Evolutionary conservation across 2,888 invertebrate genomes (phyloP).

Genomic region (Oligia latruncula): DNA sequence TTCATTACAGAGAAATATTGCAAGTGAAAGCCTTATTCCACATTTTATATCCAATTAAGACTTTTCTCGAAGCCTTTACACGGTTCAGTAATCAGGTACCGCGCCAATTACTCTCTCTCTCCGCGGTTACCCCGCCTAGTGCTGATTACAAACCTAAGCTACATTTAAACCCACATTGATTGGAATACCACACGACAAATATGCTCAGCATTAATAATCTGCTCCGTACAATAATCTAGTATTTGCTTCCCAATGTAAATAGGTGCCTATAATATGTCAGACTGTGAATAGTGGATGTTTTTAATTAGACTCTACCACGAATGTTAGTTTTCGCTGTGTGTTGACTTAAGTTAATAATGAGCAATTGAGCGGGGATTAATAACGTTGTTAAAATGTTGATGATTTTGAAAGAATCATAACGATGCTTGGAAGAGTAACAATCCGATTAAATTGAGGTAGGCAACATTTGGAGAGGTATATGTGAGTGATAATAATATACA

Average conservation of each 20-base stretch:
- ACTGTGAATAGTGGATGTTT: conserved; percentile 51
- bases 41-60: conserved; percentile 28
- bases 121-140: conserved; percentile 27
- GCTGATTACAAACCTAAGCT: conserved; percentile 63
- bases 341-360: conserved; percentile 40
- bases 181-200: conserved; percentile 65
- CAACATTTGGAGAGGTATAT: conserved; percentile 2
- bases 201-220: conserved; percentile 60
- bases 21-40: conserved; percentile 7
- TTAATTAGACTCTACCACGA: conserved; percentile 53
- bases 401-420: conserved; percentile 7
- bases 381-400: background rate
- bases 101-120: conserved; percentile 31
- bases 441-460: conserved; percentile 12
- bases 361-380: conserved; percentile 8
- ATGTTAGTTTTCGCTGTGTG: conserved; percentile 42
- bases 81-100: conserved; percentile 42
- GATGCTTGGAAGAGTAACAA: background rate
- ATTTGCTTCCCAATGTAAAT: conserved; percentile 59
- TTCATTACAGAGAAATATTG: background rate
- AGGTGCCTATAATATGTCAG: conserved; percentile 13
- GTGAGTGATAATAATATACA: too few species aligned
- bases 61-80: conserved; percentile 38
- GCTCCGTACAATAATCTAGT: conserved; percentile 57
- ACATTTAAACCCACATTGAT: conserved; percentile 61